Percentiles rank a stretch among this genome's conserved stretches.
phyloP scores from a whole-genome alignment of 2,888 invertebrate genomes.

The Cerastoderma edule region DNA sequence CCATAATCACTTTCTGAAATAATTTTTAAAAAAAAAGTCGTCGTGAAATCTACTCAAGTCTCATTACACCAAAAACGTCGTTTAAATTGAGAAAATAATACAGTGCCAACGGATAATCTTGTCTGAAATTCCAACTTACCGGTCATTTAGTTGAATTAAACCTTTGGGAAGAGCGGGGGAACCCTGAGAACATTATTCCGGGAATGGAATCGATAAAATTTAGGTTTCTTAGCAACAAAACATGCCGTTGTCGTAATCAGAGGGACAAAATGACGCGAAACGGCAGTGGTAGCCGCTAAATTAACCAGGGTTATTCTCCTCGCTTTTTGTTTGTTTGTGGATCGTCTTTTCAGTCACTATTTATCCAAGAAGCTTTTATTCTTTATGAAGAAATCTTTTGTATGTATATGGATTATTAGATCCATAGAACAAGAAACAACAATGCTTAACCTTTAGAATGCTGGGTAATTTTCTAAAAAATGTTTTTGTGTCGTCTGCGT shows the following conservation, averaged over 20 bases:
- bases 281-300: constrained; percentile 5
- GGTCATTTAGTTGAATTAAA: constrained; percentile 59
- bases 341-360: no score
- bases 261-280: constrained; percentile 12
- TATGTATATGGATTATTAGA: no score
- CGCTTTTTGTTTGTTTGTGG: no score
- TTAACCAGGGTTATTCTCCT: no score
- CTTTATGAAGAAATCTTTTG: no score
- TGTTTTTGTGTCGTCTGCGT: no score
- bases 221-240: constrained; percentile 35
- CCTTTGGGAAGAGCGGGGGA: constrained; percentile 13
- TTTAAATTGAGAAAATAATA: constrained; percentile 57
- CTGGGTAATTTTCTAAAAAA: no score
- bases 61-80: constrained; percentile 41
- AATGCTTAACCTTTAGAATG: no score
- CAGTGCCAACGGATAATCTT: constrained; percentile 45
- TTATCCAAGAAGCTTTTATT: no score
- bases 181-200: neutral
- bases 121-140: constrained; percentile 41
- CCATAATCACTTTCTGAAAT: constrained; percentile 45
- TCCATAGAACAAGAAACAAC: no score
- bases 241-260: constrained; percentile 27
- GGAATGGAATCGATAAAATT: constrained; percentile 33
- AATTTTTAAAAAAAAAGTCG: constrained; percentile 44
- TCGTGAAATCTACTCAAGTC: constrained; percentile 24